Percentiles rank a stretch among this genome's conserved stretches.
phyloP scores from a whole-genome alignment of 2,888 invertebrate genomes.

The Brachycybe producta region DNA sequence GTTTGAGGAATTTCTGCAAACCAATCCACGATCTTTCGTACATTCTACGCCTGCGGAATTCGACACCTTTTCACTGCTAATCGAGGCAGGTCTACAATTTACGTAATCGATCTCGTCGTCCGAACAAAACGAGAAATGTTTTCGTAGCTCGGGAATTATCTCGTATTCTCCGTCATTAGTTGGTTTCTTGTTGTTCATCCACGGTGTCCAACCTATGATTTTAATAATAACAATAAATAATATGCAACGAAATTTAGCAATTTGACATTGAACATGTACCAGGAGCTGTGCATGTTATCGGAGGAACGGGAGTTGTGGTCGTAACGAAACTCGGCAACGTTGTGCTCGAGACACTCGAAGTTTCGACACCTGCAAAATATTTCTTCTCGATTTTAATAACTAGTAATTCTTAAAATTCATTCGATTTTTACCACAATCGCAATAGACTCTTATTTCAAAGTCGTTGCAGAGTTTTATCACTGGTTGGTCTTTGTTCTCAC shows the following conservation, averaged over 20 bases:
- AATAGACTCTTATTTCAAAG: constrained; percentile 67
- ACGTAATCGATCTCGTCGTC: constrained; percentile 23
- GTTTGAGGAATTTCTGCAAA: constrained; percentile 9
- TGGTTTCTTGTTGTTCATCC: constrained; percentile 29
- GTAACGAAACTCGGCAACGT: neutral
- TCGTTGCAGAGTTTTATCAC: constrained; percentile 48
- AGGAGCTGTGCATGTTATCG: constrained; percentile 9
- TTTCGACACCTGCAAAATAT: no score
- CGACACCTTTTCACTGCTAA: neutral
- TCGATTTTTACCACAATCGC: constrained; percentile 44
- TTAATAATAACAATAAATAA: neutral
- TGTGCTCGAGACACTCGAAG: neutral
- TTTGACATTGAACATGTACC: neutral
- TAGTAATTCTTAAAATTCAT: neutral
- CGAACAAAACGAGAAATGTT: constrained; percentile 22
- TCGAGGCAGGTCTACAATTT: constrained; percentile 22
- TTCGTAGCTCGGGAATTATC: constrained; percentile 19
- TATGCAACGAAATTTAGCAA: neutral
- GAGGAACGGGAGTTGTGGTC: neutral
- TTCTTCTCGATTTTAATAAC: neutral
- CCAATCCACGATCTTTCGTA: constrained; percentile 15
- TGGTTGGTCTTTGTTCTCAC: constrained; percentile 35
- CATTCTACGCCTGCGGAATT: constrained; percentile 13
- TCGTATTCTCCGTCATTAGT: constrained; percentile 23
- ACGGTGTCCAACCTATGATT: constrained; percentile 30